phyloP scores from a whole-genome alignment of 2,797 vertebrate genomes.

The Limnodromus scolopaceus region DNA sequence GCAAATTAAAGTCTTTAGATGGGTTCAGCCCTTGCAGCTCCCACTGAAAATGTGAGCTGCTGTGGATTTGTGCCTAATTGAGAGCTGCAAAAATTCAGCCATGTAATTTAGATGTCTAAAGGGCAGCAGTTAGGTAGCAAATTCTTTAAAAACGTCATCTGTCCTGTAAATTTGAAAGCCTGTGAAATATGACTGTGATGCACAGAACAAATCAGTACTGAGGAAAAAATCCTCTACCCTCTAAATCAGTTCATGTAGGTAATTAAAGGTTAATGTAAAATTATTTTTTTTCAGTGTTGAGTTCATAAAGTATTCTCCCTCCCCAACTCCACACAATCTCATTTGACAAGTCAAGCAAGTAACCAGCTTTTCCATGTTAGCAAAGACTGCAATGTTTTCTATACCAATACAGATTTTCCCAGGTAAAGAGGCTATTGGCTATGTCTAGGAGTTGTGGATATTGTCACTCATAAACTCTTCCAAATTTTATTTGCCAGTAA shows the following conservation, averaged over 20 bases:
- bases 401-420: neutral
- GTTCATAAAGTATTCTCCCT: neutral
- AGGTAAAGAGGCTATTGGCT: neutral
- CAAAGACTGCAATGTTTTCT: neutral
- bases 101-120: neutral
- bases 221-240: neutral
- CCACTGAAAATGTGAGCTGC: neutral
- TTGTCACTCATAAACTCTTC: neutral
- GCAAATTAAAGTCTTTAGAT: neutral
- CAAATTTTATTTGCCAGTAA: neutral
- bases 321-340: neutral
- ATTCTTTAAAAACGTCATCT: neutral
- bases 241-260: neutral
- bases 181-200: neutral
- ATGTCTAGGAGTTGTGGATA: neutral
- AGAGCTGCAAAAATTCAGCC: neutral
- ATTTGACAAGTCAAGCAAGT: neutral
- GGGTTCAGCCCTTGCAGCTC: neutral
- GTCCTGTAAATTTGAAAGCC: neutral
- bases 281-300: neutral
- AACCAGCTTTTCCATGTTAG: neutral
- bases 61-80: neutral
- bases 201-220: neutral
- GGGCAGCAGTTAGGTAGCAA: neutral
- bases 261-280: neutral